phyloP scores from a whole-genome alignment of 2,888 invertebrate genomes.

The Agriopis leucophaearia region DNA sequence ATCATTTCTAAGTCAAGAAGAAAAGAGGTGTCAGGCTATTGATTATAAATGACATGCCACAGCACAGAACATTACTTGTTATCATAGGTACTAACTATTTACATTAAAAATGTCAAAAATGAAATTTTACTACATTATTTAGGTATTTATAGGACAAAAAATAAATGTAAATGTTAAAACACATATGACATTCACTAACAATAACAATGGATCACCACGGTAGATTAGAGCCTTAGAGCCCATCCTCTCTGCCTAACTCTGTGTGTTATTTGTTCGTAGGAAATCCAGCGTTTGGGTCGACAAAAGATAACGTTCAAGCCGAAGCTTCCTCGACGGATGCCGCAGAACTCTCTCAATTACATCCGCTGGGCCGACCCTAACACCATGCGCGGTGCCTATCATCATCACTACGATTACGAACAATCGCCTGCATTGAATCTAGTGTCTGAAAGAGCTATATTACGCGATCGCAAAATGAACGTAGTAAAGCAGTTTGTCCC shows the following conservation, averaged over 20 bases:
- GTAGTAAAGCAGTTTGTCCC: neutral
- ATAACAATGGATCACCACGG: too few relatives aligned
- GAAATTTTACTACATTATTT: too few relatives aligned
- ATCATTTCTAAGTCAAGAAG: too few relatives aligned
- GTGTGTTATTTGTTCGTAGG: conserved; percentile 50
- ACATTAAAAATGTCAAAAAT: too few relatives aligned
- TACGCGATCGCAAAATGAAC: neutral
- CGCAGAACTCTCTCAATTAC: conserved; percentile 45
- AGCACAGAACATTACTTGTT: too few relatives aligned
- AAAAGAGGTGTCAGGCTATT: too few relatives aligned
- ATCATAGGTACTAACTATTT: too few relatives aligned
- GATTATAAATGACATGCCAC: too few relatives aligned
- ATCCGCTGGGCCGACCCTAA: conserved; percentile 35
- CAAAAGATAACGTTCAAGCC: conserved; percentile 55
- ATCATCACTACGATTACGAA: conserved; percentile 15
- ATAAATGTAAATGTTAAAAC: too few relatives aligned
- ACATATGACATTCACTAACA: too few relatives aligned
- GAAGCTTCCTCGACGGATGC: conserved; percentile 53
- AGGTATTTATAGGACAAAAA: too few relatives aligned
- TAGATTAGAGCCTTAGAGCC: too few relatives aligned
- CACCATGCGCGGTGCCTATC: neutral
- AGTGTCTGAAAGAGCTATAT: neutral
- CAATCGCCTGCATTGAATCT: conserved; percentile 12
- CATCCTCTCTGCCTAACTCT: neutral
- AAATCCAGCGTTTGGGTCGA: conserved; percentile 64